Percentiles rank a stretch among this genome's conserved stretches.
phyloP scores from a whole-genome alignment of 2,797 vertebrate species.

The Poeciliopsis presidionis region DNA sequence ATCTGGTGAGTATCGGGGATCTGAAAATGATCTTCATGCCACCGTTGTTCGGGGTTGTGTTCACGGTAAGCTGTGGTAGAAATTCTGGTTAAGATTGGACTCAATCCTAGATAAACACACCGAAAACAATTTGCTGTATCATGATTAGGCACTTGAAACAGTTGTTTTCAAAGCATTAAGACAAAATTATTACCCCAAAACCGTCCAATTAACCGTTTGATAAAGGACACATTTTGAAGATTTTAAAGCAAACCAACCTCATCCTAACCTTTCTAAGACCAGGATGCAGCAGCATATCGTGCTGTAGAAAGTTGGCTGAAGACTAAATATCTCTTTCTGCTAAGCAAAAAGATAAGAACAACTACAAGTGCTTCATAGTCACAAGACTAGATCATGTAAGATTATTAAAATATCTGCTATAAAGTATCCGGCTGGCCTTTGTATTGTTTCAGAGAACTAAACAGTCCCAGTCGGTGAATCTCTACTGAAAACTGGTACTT shows the following conservation, averaged over 20 bases:
- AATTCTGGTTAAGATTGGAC: neutral
- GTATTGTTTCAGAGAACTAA: neutral
- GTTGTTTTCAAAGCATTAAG: neutral
- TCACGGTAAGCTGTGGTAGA: constrained; percentile 56
- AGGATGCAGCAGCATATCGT: neutral
- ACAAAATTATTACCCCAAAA: neutral
- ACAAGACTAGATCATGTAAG: neutral
- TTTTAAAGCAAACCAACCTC: too few relatives aligned
- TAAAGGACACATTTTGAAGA: too few relatives aligned
- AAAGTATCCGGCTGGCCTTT: neutral
- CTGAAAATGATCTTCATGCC: constrained; percentile 72
- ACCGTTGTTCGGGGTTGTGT: constrained; percentile 55
- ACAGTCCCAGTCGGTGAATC: neutral
- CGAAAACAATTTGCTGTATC: neutral
- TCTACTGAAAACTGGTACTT: neutral
- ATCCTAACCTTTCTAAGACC: neutral
- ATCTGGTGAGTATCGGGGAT: constrained; percentile 73
- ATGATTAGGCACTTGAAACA: neutral
- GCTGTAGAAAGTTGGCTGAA: neutral
- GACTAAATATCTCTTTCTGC: neutral
- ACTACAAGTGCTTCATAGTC: neutral
- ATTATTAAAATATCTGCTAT: neutral
- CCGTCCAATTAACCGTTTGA: neutral
- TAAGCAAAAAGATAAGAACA: neutral
- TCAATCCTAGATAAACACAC: too few relatives aligned